A percentile compares a stretch with the other conserved stretches of the same genome.
Conservation (phyloP, 2,797 vertebrate genomes). For the Novumbra hubbsi region DNA sequence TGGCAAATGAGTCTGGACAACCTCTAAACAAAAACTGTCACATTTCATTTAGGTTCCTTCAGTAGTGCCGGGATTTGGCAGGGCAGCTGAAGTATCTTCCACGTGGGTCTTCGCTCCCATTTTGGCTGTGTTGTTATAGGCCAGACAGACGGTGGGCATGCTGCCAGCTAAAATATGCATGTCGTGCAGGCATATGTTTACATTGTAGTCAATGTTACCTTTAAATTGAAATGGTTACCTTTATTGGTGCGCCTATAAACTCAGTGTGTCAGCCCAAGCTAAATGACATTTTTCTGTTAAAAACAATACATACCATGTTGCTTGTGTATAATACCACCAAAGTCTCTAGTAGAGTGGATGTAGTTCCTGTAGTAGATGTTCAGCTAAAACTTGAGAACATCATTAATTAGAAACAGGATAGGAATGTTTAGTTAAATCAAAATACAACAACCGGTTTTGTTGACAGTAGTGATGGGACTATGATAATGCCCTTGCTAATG, state of each 20-base stretch:
- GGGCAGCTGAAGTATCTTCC: constrained; percentile 62
- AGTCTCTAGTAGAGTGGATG: not conserved
- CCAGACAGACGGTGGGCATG: constrained; percentile 51
- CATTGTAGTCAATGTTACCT: constrained; percentile 41
- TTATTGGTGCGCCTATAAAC: constrained; percentile 13
- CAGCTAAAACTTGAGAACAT: not conserved
- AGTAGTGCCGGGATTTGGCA: constrained; percentile 67
- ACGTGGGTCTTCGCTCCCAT: constrained; percentile 60
- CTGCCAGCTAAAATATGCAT: constrained; percentile 41
- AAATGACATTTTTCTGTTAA: not conserved
- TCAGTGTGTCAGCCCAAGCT: not conserved
- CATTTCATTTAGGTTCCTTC: constrained; percentile 69
- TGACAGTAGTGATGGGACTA: not conserved
- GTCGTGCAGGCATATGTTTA: constrained; percentile 56
- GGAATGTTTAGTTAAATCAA: not conserved
- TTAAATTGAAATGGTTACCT: no score
- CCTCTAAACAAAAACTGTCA: constrained; percentile 79
- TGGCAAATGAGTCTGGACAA: constrained; percentile 75
- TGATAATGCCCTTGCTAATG: not conserved
- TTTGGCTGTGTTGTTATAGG: constrained; percentile 56
- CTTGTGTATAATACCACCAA: not conserved
- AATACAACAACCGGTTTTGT: not conserved
- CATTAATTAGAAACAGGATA: not conserved
- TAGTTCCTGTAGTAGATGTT: not conserved
- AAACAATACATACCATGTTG: not conserved